Evolutionary conservation across 2,888 invertebrate genomes (phyloP), one percentile per base, ranked within the genome.

Genomic region (Nipponacmea schrenckii): DNA sequence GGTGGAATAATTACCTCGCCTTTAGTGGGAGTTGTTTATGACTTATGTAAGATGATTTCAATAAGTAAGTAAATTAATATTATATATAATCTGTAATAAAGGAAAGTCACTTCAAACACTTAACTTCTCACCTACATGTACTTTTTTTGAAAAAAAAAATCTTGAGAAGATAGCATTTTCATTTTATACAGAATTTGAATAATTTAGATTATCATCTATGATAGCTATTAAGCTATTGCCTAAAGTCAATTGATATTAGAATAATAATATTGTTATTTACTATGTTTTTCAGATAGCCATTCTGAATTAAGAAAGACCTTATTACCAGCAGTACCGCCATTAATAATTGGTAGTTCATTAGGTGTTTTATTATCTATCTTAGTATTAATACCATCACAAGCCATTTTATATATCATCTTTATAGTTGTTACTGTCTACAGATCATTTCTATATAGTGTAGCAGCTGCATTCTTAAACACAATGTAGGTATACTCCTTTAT

Each of bases 371-470:
- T 79, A 72, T 79, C 80, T 14, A 56, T 77, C 5, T 62, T 80
- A 56, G 76, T 78, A 17, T 73, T 79, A 14, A 69, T 79, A 26
- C 79, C 79, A 12, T 44, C 70, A 4, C 62, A 50, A 15, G 45
- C 67, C n/a, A 45, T 79, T 14, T 71, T 80, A 14, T 80, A 80
- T 50, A 17, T 79, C 2, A 76, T 72, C 27, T 83, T 81, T 70
- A 75, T 83, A 63, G 72, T 76, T 31, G 74, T 82, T 73, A 80
- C 81, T 8, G 26, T 83, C 64, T 82, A 77, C 68, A 69, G 82
- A n/a, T 80, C 80, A 12, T 82, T 83, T 74, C 74, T 83, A 66
- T 83, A 81, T 72, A 79, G 76, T 45, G 71, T 83, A 64, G 81
- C 77, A 2, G 81, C 81, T 27, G 81, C 80, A 44, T 79, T 77